Percentiles rank a stretch among this genome's conserved stretches.
Evolutionary conservation across 1,140 invertebrate species (phyloP).

Genomic region (Acromyrmex heyeri): DNA sequence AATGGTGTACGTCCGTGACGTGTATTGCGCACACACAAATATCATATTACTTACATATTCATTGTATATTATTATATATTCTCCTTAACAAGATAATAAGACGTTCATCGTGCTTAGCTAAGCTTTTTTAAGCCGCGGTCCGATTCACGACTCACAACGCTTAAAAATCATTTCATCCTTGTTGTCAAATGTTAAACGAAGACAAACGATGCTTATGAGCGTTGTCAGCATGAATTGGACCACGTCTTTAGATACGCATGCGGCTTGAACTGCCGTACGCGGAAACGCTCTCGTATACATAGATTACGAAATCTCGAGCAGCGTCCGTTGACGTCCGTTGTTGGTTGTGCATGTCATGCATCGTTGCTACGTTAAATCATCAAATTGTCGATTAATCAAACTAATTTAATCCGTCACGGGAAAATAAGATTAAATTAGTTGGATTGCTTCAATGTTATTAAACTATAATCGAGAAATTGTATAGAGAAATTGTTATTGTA

Average conservation of each 20-base stretch:
- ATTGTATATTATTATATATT: not conserved
- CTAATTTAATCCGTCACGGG: not conserved
- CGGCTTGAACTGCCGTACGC: slow-evolving; percentile 25
- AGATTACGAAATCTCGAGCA: slow-evolving; percentile 55
- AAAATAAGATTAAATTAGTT: not conserved
- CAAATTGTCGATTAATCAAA: slow-evolving; percentile 9
- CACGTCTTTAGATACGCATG: slow-evolving; percentile 52
- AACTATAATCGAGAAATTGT: not conserved
- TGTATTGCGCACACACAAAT: not conserved
- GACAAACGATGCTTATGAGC: too few relatives aligned
- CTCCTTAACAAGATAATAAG: not conserved
- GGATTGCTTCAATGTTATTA: slow-evolving; percentile 17
- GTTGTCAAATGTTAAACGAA: too few relatives aligned
- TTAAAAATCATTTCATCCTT: too few relatives aligned
- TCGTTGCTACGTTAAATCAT: not conserved
- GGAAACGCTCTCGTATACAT: slow-evolving; percentile 47
- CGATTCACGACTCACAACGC: too few relatives aligned
- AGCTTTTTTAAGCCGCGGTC: not conserved
- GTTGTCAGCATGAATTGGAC: too few relatives aligned
- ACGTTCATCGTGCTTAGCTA: not conserved
- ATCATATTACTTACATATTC: not conserved
- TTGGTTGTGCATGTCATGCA: not conserved
- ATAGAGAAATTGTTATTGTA: not conserved
- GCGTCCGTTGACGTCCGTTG: not conserved
- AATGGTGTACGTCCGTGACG: not conserved